Evolutionary conservation across 2,113 vertebrate genomes (phyloP).

Genomic region (Cavia porcellus): DNA sequence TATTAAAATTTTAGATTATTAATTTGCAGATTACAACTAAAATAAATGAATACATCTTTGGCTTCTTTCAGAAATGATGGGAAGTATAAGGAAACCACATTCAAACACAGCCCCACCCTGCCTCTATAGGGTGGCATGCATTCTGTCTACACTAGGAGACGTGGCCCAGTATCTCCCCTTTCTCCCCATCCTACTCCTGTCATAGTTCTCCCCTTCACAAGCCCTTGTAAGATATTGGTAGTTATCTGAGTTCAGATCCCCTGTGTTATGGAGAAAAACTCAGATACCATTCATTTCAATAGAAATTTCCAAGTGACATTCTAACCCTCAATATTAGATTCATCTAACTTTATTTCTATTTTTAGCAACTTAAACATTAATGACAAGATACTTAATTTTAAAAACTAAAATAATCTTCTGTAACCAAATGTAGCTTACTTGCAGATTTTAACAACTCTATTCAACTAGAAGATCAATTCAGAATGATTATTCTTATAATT

Average conservation of each 20-base stretch:
- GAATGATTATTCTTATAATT: constrained; percentile 10
- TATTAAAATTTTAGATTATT: background rate
- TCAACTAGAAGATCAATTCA: background rate
- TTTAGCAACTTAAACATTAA: background rate
- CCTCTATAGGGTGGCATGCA: fast-evolving
- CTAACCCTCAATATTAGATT: background rate
- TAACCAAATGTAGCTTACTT: background rate
- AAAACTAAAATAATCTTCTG: constrained; percentile 32
- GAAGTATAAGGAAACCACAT: background rate
- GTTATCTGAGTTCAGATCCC: background rate
- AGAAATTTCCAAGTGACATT: background rate
- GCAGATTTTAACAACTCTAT: background rate
- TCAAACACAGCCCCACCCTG: fast-evolving
- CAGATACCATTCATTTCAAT: background rate
- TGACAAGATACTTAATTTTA: constrained; percentile 51
- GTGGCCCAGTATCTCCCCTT: background rate
- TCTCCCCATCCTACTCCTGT: background rate
- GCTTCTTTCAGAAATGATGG: background rate
- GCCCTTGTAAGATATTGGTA: background rate
- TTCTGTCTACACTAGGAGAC: background rate
- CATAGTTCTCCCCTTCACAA: background rate
- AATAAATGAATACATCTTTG: background rate
- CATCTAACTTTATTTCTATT: background rate
- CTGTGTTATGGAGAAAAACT: constrained; percentile 4
- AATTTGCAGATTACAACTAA: constrained; percentile 38